Evolutionary conservation across 2,113 vertebrate genomes (phyloP), one percentile per base, ranked within the genome.

Genomic region (Antennarius striatus): DNA sequence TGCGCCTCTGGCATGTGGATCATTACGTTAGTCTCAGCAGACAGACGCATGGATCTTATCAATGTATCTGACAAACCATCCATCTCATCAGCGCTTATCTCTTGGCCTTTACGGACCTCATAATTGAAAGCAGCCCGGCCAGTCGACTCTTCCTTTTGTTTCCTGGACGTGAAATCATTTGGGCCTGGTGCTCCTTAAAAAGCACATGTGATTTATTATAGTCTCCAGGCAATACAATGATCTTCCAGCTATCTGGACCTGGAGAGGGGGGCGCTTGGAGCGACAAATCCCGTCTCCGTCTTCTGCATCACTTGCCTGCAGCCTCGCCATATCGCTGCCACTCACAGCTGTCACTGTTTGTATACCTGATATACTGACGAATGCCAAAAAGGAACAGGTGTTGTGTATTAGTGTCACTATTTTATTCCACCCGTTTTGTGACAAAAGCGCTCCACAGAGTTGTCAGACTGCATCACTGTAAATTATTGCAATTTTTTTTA

Each of bases 331-430:
- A 80, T 88, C 84, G 68, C 89, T 82, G 83, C 83, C 83, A 71
- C 84, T 36, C 87, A 77, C 89, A 94, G 90, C 90, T 94, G 91
- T 91, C 83, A 79, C 71, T 90, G 85, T 90, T 92, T 14, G 52
- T 92, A 71, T 5, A 12, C 79, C 82, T 89, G 83, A 91, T 87
- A 88, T 79, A 81, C 63, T 89, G 86, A 89, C 46, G 77, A 90
- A 79, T 69, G 49, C 66, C 72, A 75, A 82, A 81, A 74, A 84
- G 83, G 81, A 94, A 85, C 91, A 94, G 89, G 88, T 93, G 88
- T 82, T 87, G 50, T 71, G 6, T 70, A 78, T 92, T 92, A 89
- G 75, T 79, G 89, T 83, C 82, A 86, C 82, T 79, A 28, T 77
- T 73, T 87, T 76, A 60, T 70, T 53, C 50, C 14, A 13, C 42